Evolutionary conservation across 2,888 invertebrate species (phyloP), one percentile per base, ranked within the genome.

Genomic region (Chrysolina haemoptera): DNA sequence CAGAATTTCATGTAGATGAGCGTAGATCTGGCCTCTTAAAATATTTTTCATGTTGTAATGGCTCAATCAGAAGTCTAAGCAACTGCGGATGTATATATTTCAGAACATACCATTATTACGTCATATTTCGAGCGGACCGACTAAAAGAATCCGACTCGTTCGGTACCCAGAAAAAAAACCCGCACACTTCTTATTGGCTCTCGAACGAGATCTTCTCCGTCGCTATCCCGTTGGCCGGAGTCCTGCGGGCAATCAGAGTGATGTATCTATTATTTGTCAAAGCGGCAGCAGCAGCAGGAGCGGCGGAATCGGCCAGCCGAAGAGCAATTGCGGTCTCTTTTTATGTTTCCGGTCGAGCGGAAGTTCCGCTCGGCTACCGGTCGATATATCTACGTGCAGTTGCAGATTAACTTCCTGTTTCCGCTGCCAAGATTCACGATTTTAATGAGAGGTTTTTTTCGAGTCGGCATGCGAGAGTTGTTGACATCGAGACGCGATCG

Each of bases 291-390:
- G 59, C 12, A 59, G 59, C 27, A 59, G 50, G 16, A 50, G 59
- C 12, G n/a, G n/a, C 59, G n/a, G 59, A 27, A 59, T 22, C 59
- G 59, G 80, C 81, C 80, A 79, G 80, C 82, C 84, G 85, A 83
- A 85, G 86, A 86, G 86, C 86, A 85, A 87, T 87, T 87, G 87
- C 87, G 87, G 87, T 86, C 86, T 87, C 87, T 88, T 87, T 88
- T 88, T 87, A 87, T 87, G 87, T 88, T 87, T 88, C 88, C 88
- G 87, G 87, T 87, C 86, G 86, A 87, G 86, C 87, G 87, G 88
- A 87, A 87, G 86, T 87, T 87, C 87, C 87, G 87, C 87, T 85
- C 86, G 85, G 86, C 87, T 86, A 87, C 87, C 86, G 87, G 85
- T 87, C 87, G 86, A 87, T 87, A 87, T 55, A 84, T 86, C 86